Evolutionary conservation across 2,888 invertebrate species (phyloP).

Genomic region (Automeris io): DNA sequence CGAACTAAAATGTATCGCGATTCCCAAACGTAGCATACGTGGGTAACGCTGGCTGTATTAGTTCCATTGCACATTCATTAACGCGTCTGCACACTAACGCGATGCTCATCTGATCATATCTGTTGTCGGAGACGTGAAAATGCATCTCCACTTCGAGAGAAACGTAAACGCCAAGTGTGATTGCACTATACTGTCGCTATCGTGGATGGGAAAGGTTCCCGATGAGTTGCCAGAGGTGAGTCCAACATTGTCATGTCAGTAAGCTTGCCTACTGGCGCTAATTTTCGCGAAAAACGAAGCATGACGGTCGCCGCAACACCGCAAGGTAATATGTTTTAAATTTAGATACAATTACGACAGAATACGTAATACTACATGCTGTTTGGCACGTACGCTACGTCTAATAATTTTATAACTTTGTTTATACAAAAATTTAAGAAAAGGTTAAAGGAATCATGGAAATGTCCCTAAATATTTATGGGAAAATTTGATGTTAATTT

Average conservation of each 20-base stretch:
- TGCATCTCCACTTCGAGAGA: conserved; percentile 98
- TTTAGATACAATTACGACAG: conserved; percentile 8
- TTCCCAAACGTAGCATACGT: conserved; percentile 37
- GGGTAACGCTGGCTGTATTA: conserved; percentile 11
- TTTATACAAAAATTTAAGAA: no score
- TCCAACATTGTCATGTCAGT: neutral
- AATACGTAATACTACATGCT: no score
- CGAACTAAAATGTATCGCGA: conserved; percentile 22
- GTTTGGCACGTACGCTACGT: no score
- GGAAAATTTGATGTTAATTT: no score
- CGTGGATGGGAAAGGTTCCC: conserved; percentile 99
- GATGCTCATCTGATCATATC: conserved; percentile 28
- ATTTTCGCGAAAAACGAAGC: conserved; percentile 5
- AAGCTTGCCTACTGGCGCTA: neutral
- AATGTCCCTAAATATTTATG: no score
- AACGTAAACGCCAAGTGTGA: conserved; percentile 96
- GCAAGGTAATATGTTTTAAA: conserved; percentile 6
- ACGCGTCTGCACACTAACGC: conserved; percentile 27
- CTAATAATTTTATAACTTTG: no score
- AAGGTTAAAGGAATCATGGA: no score
- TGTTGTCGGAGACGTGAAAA: conserved; percentile 54
- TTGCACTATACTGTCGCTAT: conserved; percentile 94
- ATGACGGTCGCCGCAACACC: neutral
- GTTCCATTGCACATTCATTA: conserved; percentile 11
- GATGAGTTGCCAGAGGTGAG: conserved; percentile 95